A percentile compares a stretch with the other conserved stretches of the same genome.
Evolutionary conservation across 1,140 invertebrate species (phyloP).

Genomic region (Eupristina koningsbergeri): DNA sequence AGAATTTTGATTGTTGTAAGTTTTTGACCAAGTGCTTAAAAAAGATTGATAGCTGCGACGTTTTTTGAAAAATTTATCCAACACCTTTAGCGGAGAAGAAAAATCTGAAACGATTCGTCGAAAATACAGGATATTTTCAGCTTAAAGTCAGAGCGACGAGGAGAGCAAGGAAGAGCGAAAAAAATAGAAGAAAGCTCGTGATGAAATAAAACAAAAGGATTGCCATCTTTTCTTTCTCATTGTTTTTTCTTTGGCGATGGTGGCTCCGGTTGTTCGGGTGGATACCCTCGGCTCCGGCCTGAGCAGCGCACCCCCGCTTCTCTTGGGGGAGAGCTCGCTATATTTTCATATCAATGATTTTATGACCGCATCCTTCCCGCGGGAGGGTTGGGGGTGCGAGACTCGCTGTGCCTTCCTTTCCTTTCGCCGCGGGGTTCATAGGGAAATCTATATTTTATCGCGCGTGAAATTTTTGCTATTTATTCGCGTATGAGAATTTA

Average conservation of each 20-base stretch:
- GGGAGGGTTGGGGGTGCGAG: slow-evolving; percentile 51
- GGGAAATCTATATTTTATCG: slow-evolving; percentile 74
- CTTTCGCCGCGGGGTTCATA: slow-evolving; percentile 56
- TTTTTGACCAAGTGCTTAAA: neutral
- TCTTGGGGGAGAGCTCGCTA: slow-evolving; percentile 60
- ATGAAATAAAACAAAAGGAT: slow-evolving; percentile 64
- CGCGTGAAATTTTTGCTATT: slow-evolving; percentile 74
- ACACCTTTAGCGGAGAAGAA: neutral
- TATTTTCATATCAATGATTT: slow-evolving; percentile 75
- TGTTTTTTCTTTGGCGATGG: slow-evolving; percentile 54
- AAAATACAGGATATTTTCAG: neutral
- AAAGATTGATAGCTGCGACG: neutral
- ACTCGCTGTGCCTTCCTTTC: slow-evolving; percentile 25
- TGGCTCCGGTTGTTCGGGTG: slow-evolving; percentile 59
- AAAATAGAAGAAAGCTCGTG: neutral
- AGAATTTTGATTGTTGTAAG: no score
- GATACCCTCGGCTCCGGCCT: slow-evolving; percentile 57
- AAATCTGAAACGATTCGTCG: neutral
- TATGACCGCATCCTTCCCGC: slow-evolving; percentile 71
- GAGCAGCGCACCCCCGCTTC: neutral
- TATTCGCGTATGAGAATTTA: slow-evolving; percentile 75
- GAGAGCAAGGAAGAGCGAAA: neutral
- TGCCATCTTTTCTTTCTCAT: slow-evolving; percentile 47
- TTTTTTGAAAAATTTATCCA: neutral
- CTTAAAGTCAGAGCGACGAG: neutral